Evolutionary conservation across 2,113 vertebrate species (phyloP).

Genomic region (Triplophysa dalaica): DNA sequence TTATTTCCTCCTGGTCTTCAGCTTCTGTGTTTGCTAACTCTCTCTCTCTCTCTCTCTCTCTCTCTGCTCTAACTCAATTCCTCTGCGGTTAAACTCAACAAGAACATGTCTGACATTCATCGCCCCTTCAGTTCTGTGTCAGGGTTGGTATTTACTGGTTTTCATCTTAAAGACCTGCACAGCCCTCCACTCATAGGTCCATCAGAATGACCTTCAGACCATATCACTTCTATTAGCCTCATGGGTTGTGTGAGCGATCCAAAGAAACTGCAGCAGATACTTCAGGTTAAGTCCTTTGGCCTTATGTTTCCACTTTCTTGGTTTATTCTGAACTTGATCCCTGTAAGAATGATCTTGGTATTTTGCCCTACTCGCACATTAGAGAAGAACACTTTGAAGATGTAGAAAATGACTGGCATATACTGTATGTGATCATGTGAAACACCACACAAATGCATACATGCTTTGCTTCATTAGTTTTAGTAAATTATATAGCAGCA

Average conservation of each 20-base stretch:
- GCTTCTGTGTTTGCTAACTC: not conserved
- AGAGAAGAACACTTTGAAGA: too few species aligned
- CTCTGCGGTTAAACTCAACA: slow-evolving; percentile 20
- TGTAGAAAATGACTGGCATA: too few species aligned
- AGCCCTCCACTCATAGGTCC: not conserved
- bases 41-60: not conserved
- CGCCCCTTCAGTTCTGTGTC: not conserved
- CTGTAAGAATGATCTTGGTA: too few species aligned
- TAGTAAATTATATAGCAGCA: too few species aligned
- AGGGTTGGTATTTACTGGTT: slow-evolving; percentile 11
- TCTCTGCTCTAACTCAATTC: not conserved
- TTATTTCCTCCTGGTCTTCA: not conserved
- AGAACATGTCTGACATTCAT: not conserved
- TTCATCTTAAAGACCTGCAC: slow-evolving; percentile 18
- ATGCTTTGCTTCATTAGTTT: too few species aligned
- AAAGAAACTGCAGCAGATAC: not conserved
- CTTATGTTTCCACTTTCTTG: not conserved
- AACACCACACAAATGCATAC: too few species aligned
- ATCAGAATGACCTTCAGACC: slow-evolving; percentile 32
- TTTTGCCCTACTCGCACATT: too few species aligned
- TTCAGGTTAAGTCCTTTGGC: not conserved
- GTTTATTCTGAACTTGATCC: not conserved
- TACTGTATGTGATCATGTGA: too few species aligned
- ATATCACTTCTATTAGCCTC: slow-evolving; percentile 2
- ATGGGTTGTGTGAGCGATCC: slow-evolving; percentile 9